Evolutionary conservation across 1,140 invertebrate genomes (phyloP), one percentile per base, ranked within the genome.

Genomic region (Daktulosphaira vitifoliae): DNA sequence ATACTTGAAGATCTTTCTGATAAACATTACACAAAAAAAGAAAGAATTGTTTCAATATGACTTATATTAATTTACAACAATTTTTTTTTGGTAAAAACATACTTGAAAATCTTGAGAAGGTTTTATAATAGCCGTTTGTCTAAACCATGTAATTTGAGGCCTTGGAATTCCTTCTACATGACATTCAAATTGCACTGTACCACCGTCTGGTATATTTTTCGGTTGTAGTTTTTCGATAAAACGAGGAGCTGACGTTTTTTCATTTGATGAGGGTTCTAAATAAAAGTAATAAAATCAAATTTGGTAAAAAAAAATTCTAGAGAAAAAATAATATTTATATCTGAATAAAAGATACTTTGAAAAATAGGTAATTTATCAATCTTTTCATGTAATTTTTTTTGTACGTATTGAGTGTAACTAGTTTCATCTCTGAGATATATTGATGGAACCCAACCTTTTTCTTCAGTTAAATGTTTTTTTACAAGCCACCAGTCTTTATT

Each of bases 141-240:
- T 82, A 78, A 94, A 96, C 92, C 92, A 96, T 8, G 92, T 94
- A 49, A 96, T 92, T 75, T 90, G 88, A 18, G 93, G 92, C 71
- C 88, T 78, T 22, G 93, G 92, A 71, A 81, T 78, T 50, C 92
- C 93, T 77, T 90, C 88, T 7, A 96, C 88, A 79, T 91, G 85
- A 69, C 89, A 91, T 73, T 92, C 87, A 70, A 96, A 93, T 73
- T 90, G 87, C 13, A 92, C 84, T 2, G 89, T 91, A 49, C 87
- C 85, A 39, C 92, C 91, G 78, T 95, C 90, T 4, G 83, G 83
- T 16, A 86, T 88, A 67, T 85, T 83, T 66, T 89, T 86, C 1
- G 88, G 86, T 72, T 91, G 82, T 20, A 95, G 76, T 76, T 92
- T 90, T 72, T 90, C 85, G 25, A 87, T 82, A 72, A 95, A 93